Base-by-base conservation (phyloP, 2,888 invertebrate species). In the Fabriciana adippe region DNA sequence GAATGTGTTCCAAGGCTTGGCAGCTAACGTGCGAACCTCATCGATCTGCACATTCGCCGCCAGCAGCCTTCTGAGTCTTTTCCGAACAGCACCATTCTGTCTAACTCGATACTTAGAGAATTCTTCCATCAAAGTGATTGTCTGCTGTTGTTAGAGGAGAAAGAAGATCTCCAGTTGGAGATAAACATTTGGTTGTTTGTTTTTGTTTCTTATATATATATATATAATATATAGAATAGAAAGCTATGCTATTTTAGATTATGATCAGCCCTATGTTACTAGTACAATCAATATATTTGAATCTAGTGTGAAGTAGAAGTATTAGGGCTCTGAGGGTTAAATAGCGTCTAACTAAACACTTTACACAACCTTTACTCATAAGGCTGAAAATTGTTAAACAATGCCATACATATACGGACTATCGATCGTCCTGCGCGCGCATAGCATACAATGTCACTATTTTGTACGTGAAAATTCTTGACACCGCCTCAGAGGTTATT, bases 401-500 rank as follows among this genome's bases (percentile, higher is more conserved):
- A 53, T 47, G 56, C 53, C 60, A 59, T 60, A 57, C 51, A 63
- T 55, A 47, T 54, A 55, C 55, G 4, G 63, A 62, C 63, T 74
- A 90, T 89, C 81, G 90, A 90, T 87, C 81, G 65, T 15, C 48
- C 14, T 90, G 91, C 91, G 91, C 90, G 91, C 91, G 91, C 91
- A 90, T 55, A 55, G 48, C 47, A 26, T 53, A 76, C 74, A 74
- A 76, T 84, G 87, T 82, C 85, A 75, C 68, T 74, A 72, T 72
- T 75, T 76, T 74, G 72, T 81, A 78, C 71, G 79, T 81, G 83
- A 86, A 84, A 87, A 84, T 76, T 78, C 69, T 73, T 80, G 80
- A 73, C 74, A 74, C 70, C 68, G 66, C 68, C 71, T 72, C 73
- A 55, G 76, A 83, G 84, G 84, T 86, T 86, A 85, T 78, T 77